Conservation (phyloP, 2,888 invertebrate genomes). For the Dioctria linearis region DNA sequence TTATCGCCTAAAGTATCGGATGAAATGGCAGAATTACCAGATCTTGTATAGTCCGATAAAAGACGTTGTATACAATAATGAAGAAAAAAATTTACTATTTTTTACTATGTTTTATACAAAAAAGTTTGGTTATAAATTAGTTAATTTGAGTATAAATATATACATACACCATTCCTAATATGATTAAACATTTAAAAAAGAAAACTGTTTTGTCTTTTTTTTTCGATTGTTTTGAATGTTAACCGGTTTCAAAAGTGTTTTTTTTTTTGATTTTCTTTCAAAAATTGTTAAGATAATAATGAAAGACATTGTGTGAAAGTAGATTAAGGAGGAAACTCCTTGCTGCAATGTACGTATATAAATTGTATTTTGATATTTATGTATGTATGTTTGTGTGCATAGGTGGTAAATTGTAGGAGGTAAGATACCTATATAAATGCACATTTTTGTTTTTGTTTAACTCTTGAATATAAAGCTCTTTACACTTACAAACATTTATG, state of each 20-base stretch:
- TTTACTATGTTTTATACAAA: too few relatives aligned
- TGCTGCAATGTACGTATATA: constrained; percentile 16
- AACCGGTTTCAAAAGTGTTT: constrained; percentile 2
- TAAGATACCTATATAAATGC: background rate
- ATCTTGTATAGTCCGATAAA: constrained; percentile 31
- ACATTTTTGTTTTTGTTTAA: constrained; percentile 34
- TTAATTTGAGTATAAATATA: background rate
- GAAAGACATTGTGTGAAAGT: background rate
- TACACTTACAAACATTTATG: constrained; percentile 25
- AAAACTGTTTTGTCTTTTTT: constrained; percentile 1
- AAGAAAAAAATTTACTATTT: constrained; percentile 1
- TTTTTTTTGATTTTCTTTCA: background rate
- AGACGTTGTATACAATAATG: constrained; percentile 27
- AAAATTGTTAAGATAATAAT: too few relatives aligned
- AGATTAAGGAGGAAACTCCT: too few relatives aligned
- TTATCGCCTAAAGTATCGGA: constrained; percentile 25
- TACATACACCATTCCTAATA: background rate
- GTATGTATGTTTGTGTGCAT: background rate
- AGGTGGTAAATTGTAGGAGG: too few relatives aligned
- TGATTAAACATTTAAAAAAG: background rate
- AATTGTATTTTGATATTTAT: background rate
- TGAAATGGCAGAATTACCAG: constrained; percentile 43
- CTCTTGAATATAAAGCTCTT: constrained; percentile 30
- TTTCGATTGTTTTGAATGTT: constrained; percentile 29
- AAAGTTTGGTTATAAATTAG: too few relatives aligned